Conservation (phyloP, 1,140 invertebrate genomes). For the Melipona quadrifasciata region DNA sequence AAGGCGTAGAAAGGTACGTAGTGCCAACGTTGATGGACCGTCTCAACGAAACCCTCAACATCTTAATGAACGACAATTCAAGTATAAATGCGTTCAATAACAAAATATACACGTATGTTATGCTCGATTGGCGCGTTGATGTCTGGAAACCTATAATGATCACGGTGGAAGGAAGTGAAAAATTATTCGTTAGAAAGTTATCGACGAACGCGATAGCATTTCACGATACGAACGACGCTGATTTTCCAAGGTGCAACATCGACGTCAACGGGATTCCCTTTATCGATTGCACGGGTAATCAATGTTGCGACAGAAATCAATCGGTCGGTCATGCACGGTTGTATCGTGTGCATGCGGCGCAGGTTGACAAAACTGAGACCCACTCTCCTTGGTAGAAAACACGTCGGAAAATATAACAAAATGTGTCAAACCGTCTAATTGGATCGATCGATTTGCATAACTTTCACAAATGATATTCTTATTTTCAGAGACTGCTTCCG, state of each 20-base stretch:
- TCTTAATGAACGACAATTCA: slow-evolving; percentile 75
- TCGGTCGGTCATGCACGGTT: no score
- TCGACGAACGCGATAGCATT: slow-evolving; percentile 69
- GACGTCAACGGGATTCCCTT: slow-evolving; percentile 70
- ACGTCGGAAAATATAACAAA: no score
- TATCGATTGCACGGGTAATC: slow-evolving; percentile 37
- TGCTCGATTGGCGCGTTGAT: slow-evolving; percentile 68
- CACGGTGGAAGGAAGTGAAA: slow-evolving; percentile 68
- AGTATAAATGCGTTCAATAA: slow-evolving; percentile 76
- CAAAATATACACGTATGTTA: slow-evolving; percentile 78
- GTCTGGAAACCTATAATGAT: slow-evolving; percentile 76
- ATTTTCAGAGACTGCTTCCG: not conserved
- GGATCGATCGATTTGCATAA: not conserved
- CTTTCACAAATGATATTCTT: not conserved
- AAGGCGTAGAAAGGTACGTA: slow-evolving; percentile 71
- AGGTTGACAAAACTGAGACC: no score
- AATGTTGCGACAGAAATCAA: no score
- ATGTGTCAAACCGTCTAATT: not conserved
- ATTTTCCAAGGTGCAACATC: slow-evolving; percentile 70
- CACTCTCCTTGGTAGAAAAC: no score
- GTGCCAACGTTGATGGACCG: slow-evolving; percentile 70
- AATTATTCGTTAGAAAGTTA: slow-evolving; percentile 71
- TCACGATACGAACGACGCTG: slow-evolving; percentile 68
- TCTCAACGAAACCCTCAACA: slow-evolving; percentile 75
- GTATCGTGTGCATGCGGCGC: not conserved